phyloP scores from a whole-genome alignment of 2,797 vertebrate genomes.

The Dendrocincla fuliginosa region DNA sequence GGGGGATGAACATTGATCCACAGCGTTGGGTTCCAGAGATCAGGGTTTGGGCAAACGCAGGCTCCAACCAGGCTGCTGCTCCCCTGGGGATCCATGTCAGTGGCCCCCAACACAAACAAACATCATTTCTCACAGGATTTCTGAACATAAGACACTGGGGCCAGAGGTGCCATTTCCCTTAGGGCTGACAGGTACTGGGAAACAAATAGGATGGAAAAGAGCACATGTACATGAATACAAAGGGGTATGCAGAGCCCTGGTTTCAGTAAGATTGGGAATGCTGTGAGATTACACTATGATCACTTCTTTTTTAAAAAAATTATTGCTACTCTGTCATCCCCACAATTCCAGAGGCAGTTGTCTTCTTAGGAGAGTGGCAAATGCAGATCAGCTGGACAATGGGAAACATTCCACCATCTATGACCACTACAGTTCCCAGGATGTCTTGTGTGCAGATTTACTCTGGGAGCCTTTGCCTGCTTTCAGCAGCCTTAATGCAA shows the following conservation, averaged over 20 bases:
- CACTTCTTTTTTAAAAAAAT: neutral
- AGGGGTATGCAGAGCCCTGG: neutral
- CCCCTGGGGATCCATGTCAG: neutral
- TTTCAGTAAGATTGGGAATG: neutral
- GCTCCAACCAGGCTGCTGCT: neutral
- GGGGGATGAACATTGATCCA: neutral
- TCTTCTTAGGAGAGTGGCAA: neutral
- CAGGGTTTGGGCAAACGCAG: neutral
- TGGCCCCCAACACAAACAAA: neutral
- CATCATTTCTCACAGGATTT: neutral
- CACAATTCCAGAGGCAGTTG: neutral
- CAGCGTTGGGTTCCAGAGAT: neutral
- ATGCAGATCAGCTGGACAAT: neutral
- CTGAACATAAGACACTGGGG: neutral
- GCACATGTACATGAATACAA: neutral
- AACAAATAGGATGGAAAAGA: neutral
- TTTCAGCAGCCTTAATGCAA: neutral
- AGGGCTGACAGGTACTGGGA: neutral
- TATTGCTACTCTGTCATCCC: neutral
- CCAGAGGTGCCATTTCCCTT: neutral
- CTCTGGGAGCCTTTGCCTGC: neutral
- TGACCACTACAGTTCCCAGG: neutral
- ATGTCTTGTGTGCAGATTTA: neutral
- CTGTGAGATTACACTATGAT: rapidly evolving
- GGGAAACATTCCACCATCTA: neutral